These are phyloP conservation scores for Kryptolebias ocellatus DNA, from an alignment of 2,797 vertebrate species.

Conservation along the genomic window DNA sequence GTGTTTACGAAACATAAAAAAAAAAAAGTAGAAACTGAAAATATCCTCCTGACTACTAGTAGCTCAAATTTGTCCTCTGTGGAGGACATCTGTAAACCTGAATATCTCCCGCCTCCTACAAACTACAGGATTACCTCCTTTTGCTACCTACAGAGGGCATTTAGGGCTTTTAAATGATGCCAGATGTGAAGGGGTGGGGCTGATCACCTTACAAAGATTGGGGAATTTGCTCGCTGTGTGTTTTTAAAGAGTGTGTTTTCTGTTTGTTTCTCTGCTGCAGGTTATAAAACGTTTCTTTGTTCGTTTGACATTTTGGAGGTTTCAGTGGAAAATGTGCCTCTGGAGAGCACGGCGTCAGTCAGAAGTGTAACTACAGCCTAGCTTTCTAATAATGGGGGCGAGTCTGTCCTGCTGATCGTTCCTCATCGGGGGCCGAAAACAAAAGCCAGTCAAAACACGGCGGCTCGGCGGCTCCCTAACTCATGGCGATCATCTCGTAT, in stretches of 20 bases:
- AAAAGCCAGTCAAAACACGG: conserved; percentile 16
- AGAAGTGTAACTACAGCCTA: background rate
- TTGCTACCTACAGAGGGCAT: no score
- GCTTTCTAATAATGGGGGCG: background rate
- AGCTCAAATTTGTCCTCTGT: no score
- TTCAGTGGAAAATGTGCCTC: conserved; percentile 15
- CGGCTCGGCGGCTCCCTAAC: conserved; percentile 55
- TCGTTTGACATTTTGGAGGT: conserved; percentile 3
- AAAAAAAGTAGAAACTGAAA: conserved; percentile 14
- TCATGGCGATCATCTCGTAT: conserved; percentile 89
- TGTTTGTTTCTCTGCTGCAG: conserved; percentile 13
- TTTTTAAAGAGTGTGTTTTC: no score
- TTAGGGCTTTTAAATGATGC: no score
- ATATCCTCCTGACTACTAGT: background rate
- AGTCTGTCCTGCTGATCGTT: conserved; percentile 27
- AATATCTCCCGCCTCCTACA: no score
- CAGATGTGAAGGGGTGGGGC: no score
- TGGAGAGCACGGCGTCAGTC: conserved; percentile 22
- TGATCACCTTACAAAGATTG: no score
- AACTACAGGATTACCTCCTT: no score
- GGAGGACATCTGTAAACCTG: no score
- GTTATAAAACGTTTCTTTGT: conserved; percentile 10
- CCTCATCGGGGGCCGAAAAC: conserved; percentile 38
- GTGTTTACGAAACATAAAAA: conserved; percentile 32
- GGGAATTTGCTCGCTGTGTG: no score